Percentiles rank a stretch among this genome's conserved stretches.
Conservation (phyloP, 30 jellyfish, hydroid and myxozoan species). For the Aurelia coerulea region DNA sequence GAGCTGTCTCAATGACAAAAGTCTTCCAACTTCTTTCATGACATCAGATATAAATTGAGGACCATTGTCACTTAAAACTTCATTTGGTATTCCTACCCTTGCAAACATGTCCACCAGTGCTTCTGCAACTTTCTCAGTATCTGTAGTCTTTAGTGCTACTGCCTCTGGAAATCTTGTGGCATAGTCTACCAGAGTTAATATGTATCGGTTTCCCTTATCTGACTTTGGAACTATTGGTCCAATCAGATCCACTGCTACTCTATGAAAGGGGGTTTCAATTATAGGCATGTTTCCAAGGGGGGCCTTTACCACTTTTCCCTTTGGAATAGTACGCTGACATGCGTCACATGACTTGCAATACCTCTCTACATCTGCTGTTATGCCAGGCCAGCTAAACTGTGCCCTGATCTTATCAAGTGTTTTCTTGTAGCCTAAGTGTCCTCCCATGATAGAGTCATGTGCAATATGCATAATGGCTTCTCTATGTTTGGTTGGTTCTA, state of each 20-base stretch:
- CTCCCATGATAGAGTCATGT: not conserved
- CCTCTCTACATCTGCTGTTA: not conserved
- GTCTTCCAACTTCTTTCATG: conserved; percentile 10
- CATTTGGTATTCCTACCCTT: conserved; percentile 33
- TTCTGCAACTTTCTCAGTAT: conserved; percentile 17
- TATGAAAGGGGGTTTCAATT: conserved; percentile 16
- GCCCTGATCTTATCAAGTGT: not conserved
- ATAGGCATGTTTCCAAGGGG: conserved; percentile 14
- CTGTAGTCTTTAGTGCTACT: conserved; percentile 8
- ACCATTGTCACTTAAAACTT: conserved; percentile 32
- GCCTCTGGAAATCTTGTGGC: conserved; percentile 54
- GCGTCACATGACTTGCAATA: conserved; percentile 17
- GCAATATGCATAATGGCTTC: conserved; percentile 4
- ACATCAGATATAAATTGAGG: conserved; percentile 16
- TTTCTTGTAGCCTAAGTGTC: conserved; percentile 47
- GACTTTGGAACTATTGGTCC: not conserved
- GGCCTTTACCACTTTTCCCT: conserved; percentile 1
- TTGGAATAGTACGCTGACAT: conserved; percentile 18
- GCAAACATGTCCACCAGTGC: conserved; percentile 10
- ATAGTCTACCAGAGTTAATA: not conserved
- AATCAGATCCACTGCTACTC: conserved; percentile 37
- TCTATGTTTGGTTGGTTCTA: conserved; percentile 16
- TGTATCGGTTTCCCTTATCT: too few relatives aligned
- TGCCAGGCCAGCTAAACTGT: conserved; percentile 51
- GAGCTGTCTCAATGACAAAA: not conserved